Percentiles rank a stretch among this genome's conserved stretches.
Conservation (phyloP, 2,113 vertebrate species). For the Xiphorhynchus elegans region DNA sequence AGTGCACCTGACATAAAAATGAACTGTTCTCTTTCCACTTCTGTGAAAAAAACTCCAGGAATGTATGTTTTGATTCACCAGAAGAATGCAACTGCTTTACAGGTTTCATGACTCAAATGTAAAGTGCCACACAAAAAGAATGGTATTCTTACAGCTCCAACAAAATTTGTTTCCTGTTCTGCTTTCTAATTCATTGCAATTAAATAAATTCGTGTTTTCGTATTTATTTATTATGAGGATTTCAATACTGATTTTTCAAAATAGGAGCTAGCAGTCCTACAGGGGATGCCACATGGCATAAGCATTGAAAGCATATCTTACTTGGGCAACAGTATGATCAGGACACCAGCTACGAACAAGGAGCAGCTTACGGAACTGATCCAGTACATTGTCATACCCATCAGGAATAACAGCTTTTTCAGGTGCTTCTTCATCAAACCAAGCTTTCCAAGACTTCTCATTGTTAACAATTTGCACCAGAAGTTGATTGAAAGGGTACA, state of each 20-base stretch:
- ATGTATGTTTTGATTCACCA: background rate
- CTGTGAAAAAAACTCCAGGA: background rate
- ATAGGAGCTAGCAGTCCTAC: background rate
- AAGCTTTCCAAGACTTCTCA: constrained; percentile 81
- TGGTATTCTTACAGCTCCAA: background rate
- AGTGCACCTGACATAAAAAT: background rate
- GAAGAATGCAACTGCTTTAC: background rate
- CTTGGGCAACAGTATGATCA: constrained; percentile 82
- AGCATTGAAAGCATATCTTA: background rate
- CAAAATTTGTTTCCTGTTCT: background rate
- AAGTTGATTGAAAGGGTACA: constrained; percentile 77
- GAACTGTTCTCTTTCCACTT: background rate
- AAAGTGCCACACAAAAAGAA: background rate
- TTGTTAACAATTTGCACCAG: constrained; percentile 77
- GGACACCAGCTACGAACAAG: constrained; percentile 86
- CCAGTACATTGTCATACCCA: constrained; percentile 77
- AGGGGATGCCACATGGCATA: background rate
- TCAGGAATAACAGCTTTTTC: constrained; percentile 79
- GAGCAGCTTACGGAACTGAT: constrained; percentile 82
- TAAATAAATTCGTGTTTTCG: background rate
- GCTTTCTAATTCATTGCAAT: background rate
- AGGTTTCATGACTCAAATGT: background rate
- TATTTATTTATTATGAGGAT: background rate
- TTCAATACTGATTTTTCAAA: background rate
- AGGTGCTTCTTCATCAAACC: constrained; percentile 82